These are phyloP conservation scores for Drosophila truncata DNA, from an alignment of 1,140 invertebrate species.

Conservation along the genomic window DNA sequence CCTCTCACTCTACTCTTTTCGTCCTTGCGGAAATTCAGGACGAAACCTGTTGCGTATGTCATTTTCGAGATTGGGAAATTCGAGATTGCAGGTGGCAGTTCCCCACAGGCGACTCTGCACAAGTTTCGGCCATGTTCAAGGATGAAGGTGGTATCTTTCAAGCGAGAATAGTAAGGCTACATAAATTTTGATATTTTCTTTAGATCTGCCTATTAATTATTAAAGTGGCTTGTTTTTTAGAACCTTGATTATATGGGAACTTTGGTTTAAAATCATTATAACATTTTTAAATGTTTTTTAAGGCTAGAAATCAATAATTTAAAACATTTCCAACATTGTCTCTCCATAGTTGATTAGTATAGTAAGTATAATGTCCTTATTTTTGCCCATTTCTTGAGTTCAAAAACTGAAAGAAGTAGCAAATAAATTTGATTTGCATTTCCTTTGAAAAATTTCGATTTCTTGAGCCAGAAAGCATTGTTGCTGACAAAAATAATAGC, in stretches of 20 bases:
- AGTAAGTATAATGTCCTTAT: background rate
- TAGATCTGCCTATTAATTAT: background rate
- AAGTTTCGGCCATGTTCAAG: background rate
- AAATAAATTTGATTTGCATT: background rate
- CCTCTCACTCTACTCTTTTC: background rate
- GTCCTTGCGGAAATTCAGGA: conserved; percentile 2
- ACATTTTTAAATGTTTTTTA: background rate
- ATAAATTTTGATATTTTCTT: background rate
- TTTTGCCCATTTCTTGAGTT: background rate
- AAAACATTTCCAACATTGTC: background rate
- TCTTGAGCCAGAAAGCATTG: background rate
- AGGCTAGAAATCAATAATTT: background rate
- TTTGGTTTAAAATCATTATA: background rate
- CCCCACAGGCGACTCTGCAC: background rate
- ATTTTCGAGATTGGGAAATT: background rate
- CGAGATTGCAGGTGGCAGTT: conserved; percentile 8
- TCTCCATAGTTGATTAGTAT: background rate
- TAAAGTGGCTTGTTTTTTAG: background rate
- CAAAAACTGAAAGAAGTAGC: no score
- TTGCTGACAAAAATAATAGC: background rate
- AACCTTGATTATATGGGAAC: background rate
- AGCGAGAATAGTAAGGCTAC: background rate
- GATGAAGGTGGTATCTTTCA: background rate
- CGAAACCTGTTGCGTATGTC: conserved; percentile 9
- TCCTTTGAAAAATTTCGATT: background rate